Percentiles rank a stretch among this genome's conserved stretches.
Evolutionary conservation across 2,797 vertebrate species (phyloP).

Genomic region (Acanthurus leucopareius): DNA sequence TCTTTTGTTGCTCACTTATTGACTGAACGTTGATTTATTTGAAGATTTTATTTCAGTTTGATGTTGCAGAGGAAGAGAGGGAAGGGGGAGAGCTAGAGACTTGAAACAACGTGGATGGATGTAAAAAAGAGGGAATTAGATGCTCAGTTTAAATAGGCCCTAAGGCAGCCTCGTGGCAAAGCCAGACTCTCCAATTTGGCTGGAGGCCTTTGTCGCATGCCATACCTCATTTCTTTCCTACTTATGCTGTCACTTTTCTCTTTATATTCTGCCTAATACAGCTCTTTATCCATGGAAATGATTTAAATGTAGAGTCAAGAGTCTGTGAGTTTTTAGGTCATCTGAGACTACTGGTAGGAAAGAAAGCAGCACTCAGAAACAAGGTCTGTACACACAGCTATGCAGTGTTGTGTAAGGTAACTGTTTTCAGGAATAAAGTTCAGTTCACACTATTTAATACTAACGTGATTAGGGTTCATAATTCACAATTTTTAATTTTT

Average conservation of each 20-base stretch:
- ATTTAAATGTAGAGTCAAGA: constrained; percentile 3
- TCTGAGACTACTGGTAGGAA: no score
- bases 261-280: constrained; percentile 25
- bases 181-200: constrained; percentile 47
- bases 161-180: constrained; percentile 33
- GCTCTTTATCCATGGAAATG: constrained; percentile 32
- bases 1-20: neutral
- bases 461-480: no score
- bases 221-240: constrained; percentile 33
- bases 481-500: no score
- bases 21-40: constrained; percentile 32
- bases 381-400: no score
- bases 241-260: constrained; percentile 5
- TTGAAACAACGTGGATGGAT: constrained; percentile 18
- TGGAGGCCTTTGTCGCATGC: constrained; percentile 47
- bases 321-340: no score
- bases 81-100: neutral
- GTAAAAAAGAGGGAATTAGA: constrained; percentile 50
- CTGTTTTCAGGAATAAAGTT: no score
- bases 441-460: no score
- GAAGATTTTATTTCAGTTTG: neutral
- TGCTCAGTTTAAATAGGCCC: constrained; percentile 42
- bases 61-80: neutral
- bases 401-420: no score
- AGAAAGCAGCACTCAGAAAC: no score